Evolutionary conservation across 2,888 invertebrate species (phyloP), one percentile per base, ranked within the genome.

Genomic region (Polydrusus cervinus): DNA sequence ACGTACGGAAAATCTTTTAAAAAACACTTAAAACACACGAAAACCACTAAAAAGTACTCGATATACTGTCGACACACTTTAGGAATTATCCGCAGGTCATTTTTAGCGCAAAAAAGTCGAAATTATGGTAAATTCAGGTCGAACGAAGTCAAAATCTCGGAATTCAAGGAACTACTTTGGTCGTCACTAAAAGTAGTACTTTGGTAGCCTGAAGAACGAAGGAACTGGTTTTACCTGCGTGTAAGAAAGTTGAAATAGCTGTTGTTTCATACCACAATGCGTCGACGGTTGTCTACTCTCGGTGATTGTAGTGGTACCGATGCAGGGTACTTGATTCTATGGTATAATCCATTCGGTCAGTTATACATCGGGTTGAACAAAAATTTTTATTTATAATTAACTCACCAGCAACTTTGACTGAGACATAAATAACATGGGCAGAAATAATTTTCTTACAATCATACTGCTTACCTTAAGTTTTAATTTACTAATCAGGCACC

Each of bases 191-290:
- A 76, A 74, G 76, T 76, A 74, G 76, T 76, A 76, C 76, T 76
- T 65, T 55, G 70, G 74, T 76, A 66, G 73, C 73, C 74, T 74
- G 74, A 69, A 72, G 76, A 74, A 53, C 72, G 71, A 66, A 66
- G 73, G 75, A 78, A 78, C 78, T 75, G 78, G 78, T 78, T 78
- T 78, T 76, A 67, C 49, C 30, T 70, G 64, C 60, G 60, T 65
- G 49, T 73, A 78, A 74, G 74, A 78, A 78, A 74, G 69, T 78
- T 73, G 71, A 66, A 77, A 71, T 76, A 76, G 76, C 76, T 76
- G 76, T 76, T 73, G 62, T 60, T 76, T 76, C 76, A 74, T 76
- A 71, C 76, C 76, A 69, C 61, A 66, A 61, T 16, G 76, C 53
- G n/a, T 14, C 14, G 69, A 65, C 69, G 76, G 76, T 76, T 72